Percentiles rank a stretch among this genome's conserved stretches.
phyloP scores from a whole-genome alignment of 2,113 vertebrate species.

The Anthoscopus minutus region DNA sequence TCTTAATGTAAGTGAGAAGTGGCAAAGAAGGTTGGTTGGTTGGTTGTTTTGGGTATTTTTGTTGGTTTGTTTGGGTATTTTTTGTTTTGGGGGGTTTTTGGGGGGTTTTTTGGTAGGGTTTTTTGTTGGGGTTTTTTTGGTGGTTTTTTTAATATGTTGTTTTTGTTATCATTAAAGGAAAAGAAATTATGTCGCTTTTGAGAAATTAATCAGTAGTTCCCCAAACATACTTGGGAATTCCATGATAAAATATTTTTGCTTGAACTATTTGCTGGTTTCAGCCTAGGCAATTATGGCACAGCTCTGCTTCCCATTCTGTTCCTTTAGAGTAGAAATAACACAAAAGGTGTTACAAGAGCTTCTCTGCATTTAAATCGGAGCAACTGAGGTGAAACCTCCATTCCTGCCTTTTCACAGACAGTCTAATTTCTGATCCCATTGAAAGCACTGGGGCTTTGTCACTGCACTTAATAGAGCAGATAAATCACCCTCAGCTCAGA shows the following conservation, averaged over 20 bases:
- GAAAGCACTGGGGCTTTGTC: neutral
- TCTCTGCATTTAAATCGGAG: constrained; percentile 23
- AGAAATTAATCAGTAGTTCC: neutral
- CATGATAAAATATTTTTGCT: neutral
- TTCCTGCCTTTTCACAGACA: neutral
- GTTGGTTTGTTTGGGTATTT: neutral
- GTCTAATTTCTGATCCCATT: constrained; percentile 1
- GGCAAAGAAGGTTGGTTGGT: neutral
- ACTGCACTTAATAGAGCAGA: neutral
- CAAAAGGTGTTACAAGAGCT: neutral
- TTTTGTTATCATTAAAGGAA: neutral
- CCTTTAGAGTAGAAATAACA: neutral
- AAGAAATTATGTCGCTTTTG: neutral
- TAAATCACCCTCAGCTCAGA: constrained; percentile 4
- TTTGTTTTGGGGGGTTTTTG: neutral
- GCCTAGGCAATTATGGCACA: neutral
- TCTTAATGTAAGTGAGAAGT: neutral
- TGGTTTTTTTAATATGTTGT: neutral
- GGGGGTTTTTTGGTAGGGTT: neutral
- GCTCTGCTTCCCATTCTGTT: neutral
- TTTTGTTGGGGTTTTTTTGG: no score
- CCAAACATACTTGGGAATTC: neutral
- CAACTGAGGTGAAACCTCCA: neutral
- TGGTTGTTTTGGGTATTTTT: neutral
- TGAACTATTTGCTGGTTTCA: neutral